Evolutionary conservation across 2,113 vertebrate species (phyloP).

Genomic region (Zosterops lateralis): DNA sequence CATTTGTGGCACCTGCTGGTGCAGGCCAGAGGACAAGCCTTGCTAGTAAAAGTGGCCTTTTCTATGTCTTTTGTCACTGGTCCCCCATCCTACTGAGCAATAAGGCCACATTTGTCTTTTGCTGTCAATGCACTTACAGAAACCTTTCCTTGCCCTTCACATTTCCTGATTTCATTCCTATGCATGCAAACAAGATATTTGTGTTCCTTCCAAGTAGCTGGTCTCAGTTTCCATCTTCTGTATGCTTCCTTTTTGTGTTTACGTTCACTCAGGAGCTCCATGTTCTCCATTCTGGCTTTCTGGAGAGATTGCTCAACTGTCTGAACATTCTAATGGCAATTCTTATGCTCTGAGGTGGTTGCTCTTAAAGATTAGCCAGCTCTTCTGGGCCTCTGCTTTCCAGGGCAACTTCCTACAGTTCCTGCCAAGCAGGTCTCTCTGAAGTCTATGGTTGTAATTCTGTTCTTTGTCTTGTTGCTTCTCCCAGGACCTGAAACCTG

Average conservation of each 20-base stretch:
- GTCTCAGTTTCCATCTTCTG: not conserved
- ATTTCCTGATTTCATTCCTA: not conserved
- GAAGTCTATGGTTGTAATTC: not conserved
- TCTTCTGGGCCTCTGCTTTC: not conserved
- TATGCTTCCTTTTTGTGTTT: not conserved
- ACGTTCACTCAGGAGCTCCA: not conserved
- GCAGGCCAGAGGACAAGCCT: not conserved
- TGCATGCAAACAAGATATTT: not conserved
- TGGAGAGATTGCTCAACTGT: not conserved
- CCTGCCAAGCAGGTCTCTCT: constrained; percentile 32
- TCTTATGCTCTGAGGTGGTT: not conserved
- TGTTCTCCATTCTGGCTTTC: not conserved
- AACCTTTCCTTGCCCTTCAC: not conserved
- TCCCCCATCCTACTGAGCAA: not conserved
- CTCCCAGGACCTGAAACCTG: not conserved
- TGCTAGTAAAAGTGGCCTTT: not conserved
- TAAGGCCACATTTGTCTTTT: not conserved
- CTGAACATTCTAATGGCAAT: not conserved
- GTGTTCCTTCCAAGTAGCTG: not conserved
- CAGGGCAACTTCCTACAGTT: constrained; percentile 43
- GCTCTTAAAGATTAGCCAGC: constrained; percentile 39
- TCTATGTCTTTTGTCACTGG: not conserved
- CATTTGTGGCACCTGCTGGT: not conserved
- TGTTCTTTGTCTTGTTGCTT: constrained; percentile 8
- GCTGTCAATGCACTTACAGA: not conserved